These are phyloP conservation scores for Plestiodon gilberti DNA, from an alignment of 2,113 vertebrate species.

Conservation along the genomic window DNA sequence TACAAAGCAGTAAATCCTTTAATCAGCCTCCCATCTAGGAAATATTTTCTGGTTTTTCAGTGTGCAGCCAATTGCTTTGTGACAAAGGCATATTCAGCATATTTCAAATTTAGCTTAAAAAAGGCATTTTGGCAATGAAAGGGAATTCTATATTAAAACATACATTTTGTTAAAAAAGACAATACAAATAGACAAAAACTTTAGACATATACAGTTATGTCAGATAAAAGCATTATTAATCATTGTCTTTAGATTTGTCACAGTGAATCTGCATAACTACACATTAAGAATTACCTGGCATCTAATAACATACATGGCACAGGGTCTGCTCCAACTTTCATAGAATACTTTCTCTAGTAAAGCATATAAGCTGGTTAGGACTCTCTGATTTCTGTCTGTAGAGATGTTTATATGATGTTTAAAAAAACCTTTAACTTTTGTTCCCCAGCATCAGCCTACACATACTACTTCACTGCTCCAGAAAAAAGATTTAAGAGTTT, in stretches of 20 bases:
- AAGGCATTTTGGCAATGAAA: background rate
- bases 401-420: background rate
- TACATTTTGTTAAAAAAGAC: background rate
- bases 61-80: background rate
- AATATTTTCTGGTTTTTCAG: background rate
- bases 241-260: slow-evolving; percentile 20
- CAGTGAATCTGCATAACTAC: slow-evolving; percentile 14
- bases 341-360: background rate
- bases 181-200: slow-evolving; percentile 22
- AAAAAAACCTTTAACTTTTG: background rate
- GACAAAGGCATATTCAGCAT: background rate
- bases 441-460: background rate
- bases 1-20: background rate
- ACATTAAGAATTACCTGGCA: background rate
- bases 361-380: background rate
- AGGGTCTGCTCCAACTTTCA: background rate
- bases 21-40: background rate
- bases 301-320: background rate
- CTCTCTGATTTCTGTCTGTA: background rate
- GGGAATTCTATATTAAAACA: background rate
- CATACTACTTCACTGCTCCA: background rate
- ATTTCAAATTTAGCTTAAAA: background rate
- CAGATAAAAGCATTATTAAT: too few species aligned
- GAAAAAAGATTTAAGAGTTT: background rate
- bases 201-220: too few species aligned